Evolutionary conservation across 2,113 vertebrate genomes (phyloP), one percentile per base, ranked within the genome.

Genomic region (Osmerus eperlanus): DNA sequence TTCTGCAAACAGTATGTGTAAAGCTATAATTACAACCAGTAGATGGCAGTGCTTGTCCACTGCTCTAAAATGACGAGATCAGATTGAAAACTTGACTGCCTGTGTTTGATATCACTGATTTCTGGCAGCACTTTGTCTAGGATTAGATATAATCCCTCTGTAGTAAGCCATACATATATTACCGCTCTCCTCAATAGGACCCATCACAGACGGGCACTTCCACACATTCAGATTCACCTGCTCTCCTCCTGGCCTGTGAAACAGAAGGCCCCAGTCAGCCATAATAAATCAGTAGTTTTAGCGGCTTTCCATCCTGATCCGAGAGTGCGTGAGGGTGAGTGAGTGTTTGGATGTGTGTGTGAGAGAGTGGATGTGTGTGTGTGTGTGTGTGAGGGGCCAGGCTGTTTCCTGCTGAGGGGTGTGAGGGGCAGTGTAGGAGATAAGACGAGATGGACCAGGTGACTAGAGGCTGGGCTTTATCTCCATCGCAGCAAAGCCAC

Each of bases 111-210:
- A 41, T 41, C 6, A 41, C 6, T 41, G 36, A 41, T 41, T 78
- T 82, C 70, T 68, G 71, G 72, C 72, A 70, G 4, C 21, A 72
- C 56, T 55, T 71, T 53, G 65, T 65, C 29, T 36, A 36, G 68
- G 76, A 86, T 85, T 80, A 76, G 59, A 75, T 67, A 3, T 55
- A 80, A 86, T 80, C 82, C 77, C 41, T 67, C 83, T 78, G 60
- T 73, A 82, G 77, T 82, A 81, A 82, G 80, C 68, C 73, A 78
- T 51, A 81, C 23, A 16, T 62, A 25, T 62, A 29, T 25, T 0
- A 62, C 23, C 23, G 25, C 61, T 64, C 61, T 28, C 6, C 18
- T 55, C 8, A 0, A 55, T 4, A 16, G 15, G 3, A 55, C 6
- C 54, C 54, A 4, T 55, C 36, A 41, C 6, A 9, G 36, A 41